Percentiles rank a stretch among this genome's conserved stretches.
phyloP scores from a whole-genome alignment of 2,888 invertebrate species.

The Nysson spinosus region DNA sequence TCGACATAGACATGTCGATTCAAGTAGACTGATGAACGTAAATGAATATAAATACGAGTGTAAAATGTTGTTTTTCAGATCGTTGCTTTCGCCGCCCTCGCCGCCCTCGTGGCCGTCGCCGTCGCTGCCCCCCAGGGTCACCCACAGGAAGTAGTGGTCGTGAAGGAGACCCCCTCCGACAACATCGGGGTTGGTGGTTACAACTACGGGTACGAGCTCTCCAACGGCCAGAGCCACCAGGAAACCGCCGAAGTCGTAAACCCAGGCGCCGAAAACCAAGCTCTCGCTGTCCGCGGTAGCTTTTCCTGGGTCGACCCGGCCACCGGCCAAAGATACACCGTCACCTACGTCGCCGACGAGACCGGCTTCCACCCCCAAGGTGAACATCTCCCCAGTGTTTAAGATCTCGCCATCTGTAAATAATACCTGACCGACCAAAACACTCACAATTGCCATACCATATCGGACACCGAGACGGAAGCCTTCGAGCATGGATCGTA shows the following conservation, averaged over 20 bases:
- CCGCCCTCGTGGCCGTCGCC: conserved; percentile 61
- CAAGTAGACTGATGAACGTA: too few relatives aligned
- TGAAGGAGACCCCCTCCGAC: conserved; percentile 61
- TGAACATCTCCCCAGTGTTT: conserved; percentile 53
- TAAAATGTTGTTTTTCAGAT: conserved; percentile 44
- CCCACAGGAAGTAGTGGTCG: conserved; percentile 36
- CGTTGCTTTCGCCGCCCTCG: conserved; percentile 55
- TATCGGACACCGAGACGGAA: too few relatives aligned
- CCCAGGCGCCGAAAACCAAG: conserved; percentile 58
- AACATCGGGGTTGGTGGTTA: conserved; percentile 68
- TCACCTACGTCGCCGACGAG: conserved; percentile 63
- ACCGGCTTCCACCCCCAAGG: conserved; percentile 65
- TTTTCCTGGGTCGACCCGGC: conserved; percentile 65
- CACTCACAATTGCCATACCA: too few relatives aligned
- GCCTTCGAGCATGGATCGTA: too few relatives aligned
- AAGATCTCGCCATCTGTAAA: conserved; percentile 18
- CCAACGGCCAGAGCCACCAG: conserved; percentile 61
- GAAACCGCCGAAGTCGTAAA: conserved; percentile 62
- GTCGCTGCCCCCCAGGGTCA: conserved; percentile 57
- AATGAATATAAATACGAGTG: neutral
- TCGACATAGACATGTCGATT: too few relatives aligned
- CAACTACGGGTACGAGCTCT: conserved; percentile 62
- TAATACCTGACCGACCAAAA: too few relatives aligned
- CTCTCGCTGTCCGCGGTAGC: conserved; percentile 62
- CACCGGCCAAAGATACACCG: conserved; percentile 55